Conservation (phyloP, 2,113 vertebrate species). For the Petrocephalus zakoni region DNA sequence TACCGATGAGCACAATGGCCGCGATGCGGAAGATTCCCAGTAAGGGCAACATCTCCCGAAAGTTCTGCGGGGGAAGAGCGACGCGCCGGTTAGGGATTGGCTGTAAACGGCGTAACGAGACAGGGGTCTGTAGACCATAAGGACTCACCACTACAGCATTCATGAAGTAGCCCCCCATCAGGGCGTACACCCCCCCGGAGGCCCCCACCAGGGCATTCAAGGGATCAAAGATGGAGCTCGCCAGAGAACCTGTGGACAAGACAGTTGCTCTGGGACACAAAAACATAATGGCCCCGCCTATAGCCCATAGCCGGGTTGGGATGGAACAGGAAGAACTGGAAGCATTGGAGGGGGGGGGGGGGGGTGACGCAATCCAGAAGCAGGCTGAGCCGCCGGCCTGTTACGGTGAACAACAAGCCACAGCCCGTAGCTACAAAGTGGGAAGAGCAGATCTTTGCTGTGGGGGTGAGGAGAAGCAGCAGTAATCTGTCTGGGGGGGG, state of each 20-base stretch:
- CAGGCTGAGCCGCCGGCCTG: background rate
- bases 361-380: background rate
- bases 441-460: background rate
- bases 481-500: too few species aligned
- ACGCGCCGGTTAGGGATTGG: background rate
- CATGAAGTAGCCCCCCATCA: slow-evolving; percentile 86
- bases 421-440: background rate
- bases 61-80: slow-evolving; percentile 64
- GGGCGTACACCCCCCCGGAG: slow-evolving; percentile 83
- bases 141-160: slow-evolving; percentile 79
- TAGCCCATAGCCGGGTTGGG: background rate
- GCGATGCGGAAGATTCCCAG: slow-evolving; percentile 73
- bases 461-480: too few species aligned
- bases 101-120: background rate
- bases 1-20: slow-evolving; percentile 68
- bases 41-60: slow-evolving; percentile 78
- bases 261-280: slow-evolving; percentile 3
- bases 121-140: background rate
- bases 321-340: background rate
- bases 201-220: slow-evolving; percentile 74
- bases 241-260: slow-evolving; percentile 70
- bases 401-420: background rate
- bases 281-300: background rate
- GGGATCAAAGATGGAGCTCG: slow-evolving; percentile 86
- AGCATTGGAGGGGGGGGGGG: background rate